phyloP scores from a whole-genome alignment of 1,140 invertebrate genomes.

The Eriocheir sinensis region DNA sequence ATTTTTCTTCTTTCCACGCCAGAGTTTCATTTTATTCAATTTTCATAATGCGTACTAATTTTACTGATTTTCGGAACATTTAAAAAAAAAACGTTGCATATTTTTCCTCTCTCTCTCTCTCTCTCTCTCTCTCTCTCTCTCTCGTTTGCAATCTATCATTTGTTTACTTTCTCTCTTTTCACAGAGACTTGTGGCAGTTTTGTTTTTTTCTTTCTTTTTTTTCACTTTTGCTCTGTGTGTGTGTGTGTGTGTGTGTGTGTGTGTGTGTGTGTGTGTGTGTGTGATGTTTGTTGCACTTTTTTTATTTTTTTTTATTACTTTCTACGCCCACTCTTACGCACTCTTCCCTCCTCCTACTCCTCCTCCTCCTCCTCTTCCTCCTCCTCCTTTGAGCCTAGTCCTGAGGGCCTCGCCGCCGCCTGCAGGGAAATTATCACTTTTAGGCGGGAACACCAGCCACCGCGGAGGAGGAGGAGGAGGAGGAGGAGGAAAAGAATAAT shows the following conservation, averaged over 20 bases:
- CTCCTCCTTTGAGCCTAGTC: neutral
- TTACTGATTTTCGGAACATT: too few relatives aligned
- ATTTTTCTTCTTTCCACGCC: too few relatives aligned
- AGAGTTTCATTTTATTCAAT: too few relatives aligned
- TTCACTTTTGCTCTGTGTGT: neutral
- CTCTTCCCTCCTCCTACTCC: neutral
- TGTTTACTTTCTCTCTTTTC: neutral
- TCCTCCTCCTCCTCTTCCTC: neutral
- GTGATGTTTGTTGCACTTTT: neutral
- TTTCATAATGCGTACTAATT: too few relatives aligned
- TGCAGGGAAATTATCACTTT: conserved; percentile 17
- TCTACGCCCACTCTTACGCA: neutral
- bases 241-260: conserved; percentile 20
- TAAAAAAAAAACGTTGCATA: too few relatives aligned
- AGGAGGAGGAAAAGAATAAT: neutral
- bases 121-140: too few relatives aligned
- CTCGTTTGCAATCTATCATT: neutral
- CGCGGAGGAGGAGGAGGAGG: neutral
- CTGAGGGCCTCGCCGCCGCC: neutral
- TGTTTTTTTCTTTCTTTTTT: neutral
- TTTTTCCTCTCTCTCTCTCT: neutral
- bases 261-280: conserved; percentile 11
- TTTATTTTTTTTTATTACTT: neutral
- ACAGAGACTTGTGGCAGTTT: neutral
- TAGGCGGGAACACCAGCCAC: neutral